Conservation (phyloP, 2,113 vertebrate species). For the Oreochromis aureus region DNA sequence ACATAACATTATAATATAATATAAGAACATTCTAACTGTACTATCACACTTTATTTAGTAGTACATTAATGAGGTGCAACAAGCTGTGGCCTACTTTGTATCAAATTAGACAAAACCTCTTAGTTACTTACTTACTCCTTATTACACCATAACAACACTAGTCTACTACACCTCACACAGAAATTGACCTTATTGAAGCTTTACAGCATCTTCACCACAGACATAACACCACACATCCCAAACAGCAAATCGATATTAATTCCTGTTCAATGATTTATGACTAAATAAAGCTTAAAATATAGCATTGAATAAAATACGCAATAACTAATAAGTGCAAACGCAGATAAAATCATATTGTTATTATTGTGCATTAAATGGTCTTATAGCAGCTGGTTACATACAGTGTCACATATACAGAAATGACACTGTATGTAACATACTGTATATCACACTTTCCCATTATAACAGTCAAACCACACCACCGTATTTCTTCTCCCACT, state of each 20-base stretch:
- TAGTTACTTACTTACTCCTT: neutral
- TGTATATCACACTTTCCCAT: neutral
- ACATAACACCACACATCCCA: neutral
- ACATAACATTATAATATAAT: neutral
- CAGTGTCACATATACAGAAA: neutral
- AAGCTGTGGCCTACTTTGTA: neutral
- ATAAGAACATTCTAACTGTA: neutral
- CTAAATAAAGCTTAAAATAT: neutral
- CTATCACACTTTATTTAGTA: neutral
- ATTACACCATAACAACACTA: neutral
- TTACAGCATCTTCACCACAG: neutral
- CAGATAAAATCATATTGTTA: neutral
- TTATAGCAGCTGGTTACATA: neutral
- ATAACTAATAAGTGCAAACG: neutral
- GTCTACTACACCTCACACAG: neutral
- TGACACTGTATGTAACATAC: neutral
- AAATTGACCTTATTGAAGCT: neutral
- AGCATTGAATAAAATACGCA: neutral
- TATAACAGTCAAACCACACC: neutral
- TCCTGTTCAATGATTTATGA: neutral
- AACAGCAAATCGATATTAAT: neutral
- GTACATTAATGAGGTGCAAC: neutral
- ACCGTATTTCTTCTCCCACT: neutral
- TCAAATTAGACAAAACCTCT: neutral
- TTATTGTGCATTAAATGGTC: neutral